Evolutionary conservation across 2,797 vertebrate genomes (phyloP).

Genomic region (Hapalemur alaotrensis): DNA sequence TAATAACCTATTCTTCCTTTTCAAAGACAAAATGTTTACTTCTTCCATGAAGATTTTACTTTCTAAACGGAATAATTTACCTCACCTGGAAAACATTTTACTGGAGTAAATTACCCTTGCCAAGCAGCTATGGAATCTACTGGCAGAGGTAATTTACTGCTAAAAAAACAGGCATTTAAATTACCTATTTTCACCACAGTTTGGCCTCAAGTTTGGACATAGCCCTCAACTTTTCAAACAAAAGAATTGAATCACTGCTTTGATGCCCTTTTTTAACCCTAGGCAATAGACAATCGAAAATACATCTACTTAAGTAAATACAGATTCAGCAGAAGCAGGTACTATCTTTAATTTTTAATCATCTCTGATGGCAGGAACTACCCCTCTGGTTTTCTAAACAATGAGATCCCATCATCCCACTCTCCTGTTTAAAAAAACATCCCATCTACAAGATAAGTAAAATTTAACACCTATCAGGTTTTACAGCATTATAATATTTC

Average conservation of each 20-base stretch:
- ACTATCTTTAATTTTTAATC: slow-evolving; percentile 50
- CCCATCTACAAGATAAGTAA: neutral
- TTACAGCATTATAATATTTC: neutral
- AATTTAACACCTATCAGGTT: neutral
- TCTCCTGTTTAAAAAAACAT: neutral
- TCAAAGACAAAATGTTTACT: slow-evolving; percentile 44
- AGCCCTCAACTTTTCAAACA: slow-evolving; percentile 18
- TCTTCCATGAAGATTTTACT: slow-evolving; percentile 29
- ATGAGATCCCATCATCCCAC: neutral
- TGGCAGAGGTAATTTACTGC: neutral
- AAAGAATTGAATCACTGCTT: neutral
- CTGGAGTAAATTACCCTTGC: slow-evolving; percentile 1
- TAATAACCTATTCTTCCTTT: slow-evolving; percentile 29
- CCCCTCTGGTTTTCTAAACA: slow-evolving; percentile 18
- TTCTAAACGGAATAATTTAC: slow-evolving; percentile 50
- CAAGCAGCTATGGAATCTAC: neutral
- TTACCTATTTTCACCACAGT: slow-evolving; percentile 19
- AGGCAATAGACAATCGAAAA: neutral
- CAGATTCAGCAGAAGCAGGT: neutral
- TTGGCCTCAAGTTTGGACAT: neutral
- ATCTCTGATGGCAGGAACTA: neutral
- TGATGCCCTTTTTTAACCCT: neutral
- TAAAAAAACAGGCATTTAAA: neutral
- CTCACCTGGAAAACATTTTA: slow-evolving; percentile 7
- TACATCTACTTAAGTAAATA: slow-evolving; percentile 32